Evolutionary conservation across 2,888 invertebrate species (phyloP), one percentile per base, ranked within the genome.

Genomic region (Drosophila neotestacea): DNA sequence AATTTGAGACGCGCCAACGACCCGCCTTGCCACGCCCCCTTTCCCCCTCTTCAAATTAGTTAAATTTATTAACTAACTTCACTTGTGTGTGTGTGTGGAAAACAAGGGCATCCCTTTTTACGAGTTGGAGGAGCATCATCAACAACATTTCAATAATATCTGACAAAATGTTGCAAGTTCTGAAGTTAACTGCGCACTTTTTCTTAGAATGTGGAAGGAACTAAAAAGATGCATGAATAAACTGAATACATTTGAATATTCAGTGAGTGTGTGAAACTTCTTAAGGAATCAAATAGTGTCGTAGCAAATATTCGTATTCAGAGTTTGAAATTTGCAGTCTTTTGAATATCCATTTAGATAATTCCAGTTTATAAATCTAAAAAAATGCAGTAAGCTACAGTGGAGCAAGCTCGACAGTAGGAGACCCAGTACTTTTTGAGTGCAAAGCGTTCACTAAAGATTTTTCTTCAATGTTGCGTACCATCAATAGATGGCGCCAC

Each of bases 51-150:
- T 11, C 46, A 36, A 58, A 58, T 58, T 36, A 67, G 73, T 70
- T 73, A 67, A 72, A 70, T 83, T 80, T 78, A 75, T 85, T 73
- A 79, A 85, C 81, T 50, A 70, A 77, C 72, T 79, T 77, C 60
- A 70, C 41, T 41, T 51, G 22, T 60, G 58, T 32, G 30, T 30
- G 30, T 30, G 30, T 36, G 34, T 30, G 60, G 51, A 13, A 42
- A 68, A 34, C 16, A 41, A 11, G 34, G 58, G 9, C 16, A 39
- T 16, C 6, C 36, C 22, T 22, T 51, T 46, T 9, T 58, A 34
- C 39, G 39, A 42, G 4, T 41, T 38, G n/a, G 2, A n/a, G 16
- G 28, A 56, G 28, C 13, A 52, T 34, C 27, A 46, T 30, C 54
- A 52, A 54, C 61, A 62, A 30, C 48, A 73, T 42, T 60, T 67